A percentile compares a stretch with the other conserved stretches of the same genome.
Conservation (phyloP, 2,797 vertebrate genomes). For the Notoglanidium macrostoma region DNA sequence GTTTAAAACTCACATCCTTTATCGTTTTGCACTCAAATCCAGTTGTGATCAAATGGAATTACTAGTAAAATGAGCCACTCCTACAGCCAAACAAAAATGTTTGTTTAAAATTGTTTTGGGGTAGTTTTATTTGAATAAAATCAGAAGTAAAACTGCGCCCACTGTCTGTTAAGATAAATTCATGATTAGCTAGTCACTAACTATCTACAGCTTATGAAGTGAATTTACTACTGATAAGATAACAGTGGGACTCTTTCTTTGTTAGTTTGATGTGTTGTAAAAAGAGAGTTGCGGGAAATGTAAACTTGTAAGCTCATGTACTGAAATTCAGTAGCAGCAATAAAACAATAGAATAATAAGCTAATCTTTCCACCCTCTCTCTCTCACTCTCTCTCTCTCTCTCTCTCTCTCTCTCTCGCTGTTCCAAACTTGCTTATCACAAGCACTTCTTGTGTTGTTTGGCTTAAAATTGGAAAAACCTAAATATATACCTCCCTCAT, state of each 20-base stretch:
- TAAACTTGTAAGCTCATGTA: not conserved
- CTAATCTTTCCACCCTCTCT: not conserved
- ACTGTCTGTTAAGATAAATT: not conserved
- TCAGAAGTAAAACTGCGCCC: not conserved
- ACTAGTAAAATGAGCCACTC: not conserved
- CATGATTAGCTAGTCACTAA: not conserved
- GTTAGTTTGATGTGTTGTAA: not conserved
- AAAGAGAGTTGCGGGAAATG: not conserved
- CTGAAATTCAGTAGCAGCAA: no score
- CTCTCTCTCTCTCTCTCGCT: not conserved
- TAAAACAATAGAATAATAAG: not conserved
- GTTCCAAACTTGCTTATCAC: not conserved
- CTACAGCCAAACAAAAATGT: not conserved
- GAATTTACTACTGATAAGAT: not conserved
- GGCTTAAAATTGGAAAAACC: not conserved
- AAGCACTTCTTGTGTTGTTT: not conserved
- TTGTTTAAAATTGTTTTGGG: not conserved
- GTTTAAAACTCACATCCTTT: not conserved
- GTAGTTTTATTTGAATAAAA: no score
- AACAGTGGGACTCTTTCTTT: not conserved
- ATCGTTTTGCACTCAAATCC: not conserved
- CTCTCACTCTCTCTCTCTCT: not conserved
- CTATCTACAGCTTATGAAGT: not conserved
- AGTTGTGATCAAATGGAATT: not conserved
- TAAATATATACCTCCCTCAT: not conserved